Base-by-base conservation (phyloP, 2,113 vertebrate species). In the Panurus biarmicus region DNA sequence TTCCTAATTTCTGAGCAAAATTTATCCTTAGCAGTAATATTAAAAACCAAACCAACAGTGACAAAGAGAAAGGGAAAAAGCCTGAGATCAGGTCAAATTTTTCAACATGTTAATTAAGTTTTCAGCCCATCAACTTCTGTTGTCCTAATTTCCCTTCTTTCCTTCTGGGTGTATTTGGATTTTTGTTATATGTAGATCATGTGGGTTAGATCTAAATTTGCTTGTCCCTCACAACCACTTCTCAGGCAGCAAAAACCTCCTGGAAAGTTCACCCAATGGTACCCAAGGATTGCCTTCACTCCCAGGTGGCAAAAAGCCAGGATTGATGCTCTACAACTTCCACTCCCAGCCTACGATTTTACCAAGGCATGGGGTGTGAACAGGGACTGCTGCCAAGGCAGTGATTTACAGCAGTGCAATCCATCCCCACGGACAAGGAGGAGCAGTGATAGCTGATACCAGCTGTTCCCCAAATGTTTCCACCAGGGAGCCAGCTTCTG, bases 401-500 rank as follows among this genome's bases (percentile, higher is more conserved):
- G 64, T 77, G 84, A 95, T 92, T 96, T 90, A 56, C 90, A 94
- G 95, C 92, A 71, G 25, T 74, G 72, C 83, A 94, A 95, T 87
- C 79, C 79, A 85, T 95, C 95, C 92, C 94, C 64, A 18, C 14
- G 94, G 95, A 96, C 83, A 84, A 90, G 94, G 92, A 86, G 92
- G 88, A 95, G 79, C 92, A 93, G 64, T 1, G 0, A 94, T 76
- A 94, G 85, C 88, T 90, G 92, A 88, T 94, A 95, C 90, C 95
- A 96, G 92, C 96, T 96, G 95, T 95, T 96, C 56, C 72, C 90
- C 90, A 96, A 94, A 92, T 95, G 95, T 70, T 95, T 45, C 75
- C 76, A 74, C 79, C 6, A 31, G 73, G 42, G 35, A 93, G 44
- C 29, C 71, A 92, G 85, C 95, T 95, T 87, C 96, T 94, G 92